Percentiles rank a stretch among this genome's conserved stretches.
These are phyloP conservation scores for Pandemis cinnamomeana DNA, from an alignment of 2,888 invertebrate genomes.

Conservation along the genomic window DNA sequence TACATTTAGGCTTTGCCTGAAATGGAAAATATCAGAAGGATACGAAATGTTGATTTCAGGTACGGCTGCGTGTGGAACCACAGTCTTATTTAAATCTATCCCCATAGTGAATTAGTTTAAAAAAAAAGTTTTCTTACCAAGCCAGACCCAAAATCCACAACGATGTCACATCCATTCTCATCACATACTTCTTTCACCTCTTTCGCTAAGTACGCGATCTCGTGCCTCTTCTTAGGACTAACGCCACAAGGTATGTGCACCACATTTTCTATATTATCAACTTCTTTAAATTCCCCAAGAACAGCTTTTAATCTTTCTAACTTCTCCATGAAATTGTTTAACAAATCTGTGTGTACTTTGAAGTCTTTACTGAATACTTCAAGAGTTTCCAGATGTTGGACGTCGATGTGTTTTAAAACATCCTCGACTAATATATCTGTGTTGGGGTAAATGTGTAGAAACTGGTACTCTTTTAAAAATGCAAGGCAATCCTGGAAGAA, in stretches of 20 bases:
- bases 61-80: too few relatives aligned
- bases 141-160: slow-evolving; percentile 91
- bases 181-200: slow-evolving; percentile 81
- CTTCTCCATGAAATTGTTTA: slow-evolving; percentile 57
- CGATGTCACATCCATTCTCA: slow-evolving; percentile 71
- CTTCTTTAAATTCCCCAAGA: slow-evolving; percentile 50
- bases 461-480: slow-evolving; percentile 85
- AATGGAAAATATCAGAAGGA: too few relatives aligned
- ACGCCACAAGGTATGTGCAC: slow-evolving; percentile 65
- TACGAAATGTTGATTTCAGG: too few relatives aligned
- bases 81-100: too few relatives aligned
- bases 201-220: slow-evolving; percentile 86
- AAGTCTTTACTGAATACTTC: slow-evolving; percentile 55
- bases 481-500: slow-evolving; percentile 84
- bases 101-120: neutral
- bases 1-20: too few relatives aligned
- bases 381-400: slow-evolving; percentile 55
- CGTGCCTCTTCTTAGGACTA: slow-evolving; percentile 88
- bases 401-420: slow-evolving; percentile 82
- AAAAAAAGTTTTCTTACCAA: slow-evolving; percentile 80
- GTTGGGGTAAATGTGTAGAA: slow-evolving; percentile 87
- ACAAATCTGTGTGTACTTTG: slow-evolving; percentile 51
- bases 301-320: slow-evolving; percentile 53
- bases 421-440: slow-evolving; percentile 85
- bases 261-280: slow-evolving; percentile 47